A percentile compares a stretch with the other conserved stretches of the same genome.
phyloP scores from a whole-genome alignment of 2,113 vertebrate species.

The Myrmecobius fasciatus region DNA sequence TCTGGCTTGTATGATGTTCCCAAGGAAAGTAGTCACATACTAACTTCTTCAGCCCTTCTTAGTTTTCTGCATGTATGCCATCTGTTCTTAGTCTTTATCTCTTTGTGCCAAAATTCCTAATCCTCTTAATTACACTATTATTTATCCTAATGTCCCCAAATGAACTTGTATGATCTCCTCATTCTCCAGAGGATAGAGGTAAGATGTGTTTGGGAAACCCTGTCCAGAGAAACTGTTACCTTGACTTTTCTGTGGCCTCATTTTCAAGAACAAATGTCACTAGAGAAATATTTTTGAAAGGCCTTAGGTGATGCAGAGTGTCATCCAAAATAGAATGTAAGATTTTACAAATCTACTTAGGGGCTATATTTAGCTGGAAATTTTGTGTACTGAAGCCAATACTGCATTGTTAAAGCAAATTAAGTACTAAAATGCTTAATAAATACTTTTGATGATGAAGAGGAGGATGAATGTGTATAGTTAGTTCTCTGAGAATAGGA shows the following conservation, averaged over 20 bases:
- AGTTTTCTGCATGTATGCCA: conserved; percentile 25
- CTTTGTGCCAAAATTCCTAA: conserved; percentile 60
- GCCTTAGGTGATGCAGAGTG: not conserved
- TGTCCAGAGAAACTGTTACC: conserved; percentile 12
- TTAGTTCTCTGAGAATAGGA: conserved; percentile 3
- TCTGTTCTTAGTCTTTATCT: conserved; percentile 74
- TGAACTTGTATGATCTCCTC: conserved; percentile 55
- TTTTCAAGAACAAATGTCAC: conserved; percentile 17
- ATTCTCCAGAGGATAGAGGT: conserved; percentile 35
- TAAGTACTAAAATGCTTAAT: not conserved
- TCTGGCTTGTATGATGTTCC: conserved; percentile 21
- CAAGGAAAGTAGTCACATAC: not conserved
- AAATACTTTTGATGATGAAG: conserved; percentile 10
- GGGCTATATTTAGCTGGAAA: conserved; percentile 20
- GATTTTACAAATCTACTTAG: not conserved
- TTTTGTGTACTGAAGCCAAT: not conserved
- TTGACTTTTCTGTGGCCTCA: not conserved
- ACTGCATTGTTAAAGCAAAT: not conserved
- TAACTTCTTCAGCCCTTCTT: not conserved
- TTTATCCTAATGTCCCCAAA: conserved; percentile 24
- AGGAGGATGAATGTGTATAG: conserved; percentile 2
- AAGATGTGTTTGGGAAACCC: conserved; percentile 21
- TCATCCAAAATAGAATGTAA: not conserved
- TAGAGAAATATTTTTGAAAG: conserved; percentile 31
- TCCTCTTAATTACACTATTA: conserved; percentile 73